Conservation (phyloP, 1,140 invertebrate species). For the Pseudomyrmex flavicornis region DNA sequence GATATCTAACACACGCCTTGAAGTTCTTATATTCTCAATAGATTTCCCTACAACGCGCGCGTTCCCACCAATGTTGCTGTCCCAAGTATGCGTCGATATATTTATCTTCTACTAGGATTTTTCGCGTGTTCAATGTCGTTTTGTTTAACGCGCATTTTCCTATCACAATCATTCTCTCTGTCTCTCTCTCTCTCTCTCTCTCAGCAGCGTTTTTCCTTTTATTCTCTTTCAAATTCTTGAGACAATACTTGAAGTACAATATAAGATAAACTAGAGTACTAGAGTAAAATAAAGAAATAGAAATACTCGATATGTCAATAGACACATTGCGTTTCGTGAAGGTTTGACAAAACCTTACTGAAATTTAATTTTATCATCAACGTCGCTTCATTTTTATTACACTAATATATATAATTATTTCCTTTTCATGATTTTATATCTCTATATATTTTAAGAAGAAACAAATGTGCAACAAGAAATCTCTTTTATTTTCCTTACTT, state of each 20-base stretch:
- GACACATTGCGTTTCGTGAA: constrained; percentile 53
- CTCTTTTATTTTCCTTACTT: too few species aligned
- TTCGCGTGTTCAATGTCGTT: too few species aligned
- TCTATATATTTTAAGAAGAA: too few species aligned
- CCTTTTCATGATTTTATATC: too few species aligned
- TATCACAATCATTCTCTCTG: constrained; percentile 67
- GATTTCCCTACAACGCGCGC: neutral
- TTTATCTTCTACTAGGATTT: neutral
- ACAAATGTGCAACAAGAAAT: too few species aligned
- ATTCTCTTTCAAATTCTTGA: constrained; percentile 27
- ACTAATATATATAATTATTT: too few species aligned
- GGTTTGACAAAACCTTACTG: constrained; percentile 48
- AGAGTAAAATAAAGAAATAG: constrained; percentile 62
- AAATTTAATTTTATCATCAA: constrained; percentile 31
- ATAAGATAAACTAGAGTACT: constrained; percentile 60
- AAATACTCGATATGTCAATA: constrained; percentile 67
- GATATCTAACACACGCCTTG: constrained; percentile 21
- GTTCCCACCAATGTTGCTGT: neutral
- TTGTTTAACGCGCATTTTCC: constrained; percentile 39
- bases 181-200: neutral
- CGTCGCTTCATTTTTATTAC: neutral
- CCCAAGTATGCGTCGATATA: constrained; percentile 4
- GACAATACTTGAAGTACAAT: constrained; percentile 66
- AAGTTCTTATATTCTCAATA: constrained; percentile 1
- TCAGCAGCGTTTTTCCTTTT: neutral